Percentiles rank a stretch among this genome's conserved stretches.
Conservation (phyloP, 2,113 vertebrate species). For the Tamias sibiricus region DNA sequence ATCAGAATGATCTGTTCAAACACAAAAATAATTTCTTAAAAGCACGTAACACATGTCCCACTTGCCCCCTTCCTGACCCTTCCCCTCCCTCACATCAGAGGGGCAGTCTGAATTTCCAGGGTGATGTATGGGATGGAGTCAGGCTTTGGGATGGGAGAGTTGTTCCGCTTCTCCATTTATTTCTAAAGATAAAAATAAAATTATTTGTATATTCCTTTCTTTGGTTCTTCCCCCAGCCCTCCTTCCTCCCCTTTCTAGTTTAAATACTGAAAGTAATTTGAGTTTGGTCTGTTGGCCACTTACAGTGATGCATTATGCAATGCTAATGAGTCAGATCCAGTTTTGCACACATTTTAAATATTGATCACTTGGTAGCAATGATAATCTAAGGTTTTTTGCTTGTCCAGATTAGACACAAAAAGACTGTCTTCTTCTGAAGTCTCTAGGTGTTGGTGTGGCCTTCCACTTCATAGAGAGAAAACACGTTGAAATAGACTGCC, state of each 20-base stretch:
- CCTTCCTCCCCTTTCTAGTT: not conserved
- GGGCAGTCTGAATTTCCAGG: not conserved
- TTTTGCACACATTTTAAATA: not conserved
- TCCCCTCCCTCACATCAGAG: fast-evolving
- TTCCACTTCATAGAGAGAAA: not conserved
- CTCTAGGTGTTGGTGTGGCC: not conserved
- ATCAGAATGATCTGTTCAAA: not conserved
- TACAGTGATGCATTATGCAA: not conserved
- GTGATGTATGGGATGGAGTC: too few relatives aligned
- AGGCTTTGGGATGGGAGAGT: not conserved
- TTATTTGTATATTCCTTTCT: not conserved
- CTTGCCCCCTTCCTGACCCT: not conserved
- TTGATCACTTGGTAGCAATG: not conserved
- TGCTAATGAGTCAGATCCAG: not conserved
- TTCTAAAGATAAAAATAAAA: constrained; percentile 8
- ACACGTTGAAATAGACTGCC: not conserved
- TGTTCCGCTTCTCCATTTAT: not conserved
- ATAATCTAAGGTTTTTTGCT: not conserved
- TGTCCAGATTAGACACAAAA: not conserved
- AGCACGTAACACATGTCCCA: not conserved
- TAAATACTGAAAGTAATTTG: not conserved
- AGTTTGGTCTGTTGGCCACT: not conserved
- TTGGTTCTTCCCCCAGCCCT: fast-evolving
- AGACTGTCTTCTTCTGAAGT: not conserved
- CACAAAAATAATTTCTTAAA: not conserved